Evolutionary conservation across 2,113 vertebrate species (phyloP), one percentile per base, ranked within the genome.

Genomic region (Asarcornis scutulata): DNA sequence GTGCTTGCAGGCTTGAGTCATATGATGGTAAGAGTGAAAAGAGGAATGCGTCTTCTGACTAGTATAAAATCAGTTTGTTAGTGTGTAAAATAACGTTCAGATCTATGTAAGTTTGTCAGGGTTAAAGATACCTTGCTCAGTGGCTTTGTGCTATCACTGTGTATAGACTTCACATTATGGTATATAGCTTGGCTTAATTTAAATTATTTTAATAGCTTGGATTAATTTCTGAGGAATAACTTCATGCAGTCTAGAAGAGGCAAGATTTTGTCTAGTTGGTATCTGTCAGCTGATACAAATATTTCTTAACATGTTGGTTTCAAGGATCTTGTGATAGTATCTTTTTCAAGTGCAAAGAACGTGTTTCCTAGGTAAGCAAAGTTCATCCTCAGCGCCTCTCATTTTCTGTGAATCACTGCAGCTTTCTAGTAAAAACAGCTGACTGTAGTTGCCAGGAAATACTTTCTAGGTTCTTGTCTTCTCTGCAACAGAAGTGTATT

Each of bases 111-210:
- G 27, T 63, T 88, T 78, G 34, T 72, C 64, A 20, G 12, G 74
- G 32, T 81, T 72, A 44, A 83, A 71, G 46, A 36, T 53, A 38
- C 23, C 3, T 5, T 46, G 53, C n/a, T 87, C 62, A 68, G 76
- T 73, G 88, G 40, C 83, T 92, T 46, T 40, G 14, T 76, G 42
- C 59, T 62, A 1, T 73, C 46, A 11, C 0, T 0, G 14, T 52
- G 25, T 27, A 1, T 42, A n/a, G 27, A 34, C 73, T 60, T 90
- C 25, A 34, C 5, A 14, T 83, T 64, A 21, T 6, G 1, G 0
- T 52, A 6, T 17, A 6, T 56, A 25, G 16, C 53, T 88, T 86
- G 80, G 52, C 69, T 92, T 84, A 82, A 12, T 59, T 91, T 73
- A 62, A 85, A 3, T 14, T 68, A 36, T 36, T 36, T 36, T 36